Base-by-base conservation (phyloP, 2,888 invertebrate species). In the Oxystoma pomonae region DNA sequence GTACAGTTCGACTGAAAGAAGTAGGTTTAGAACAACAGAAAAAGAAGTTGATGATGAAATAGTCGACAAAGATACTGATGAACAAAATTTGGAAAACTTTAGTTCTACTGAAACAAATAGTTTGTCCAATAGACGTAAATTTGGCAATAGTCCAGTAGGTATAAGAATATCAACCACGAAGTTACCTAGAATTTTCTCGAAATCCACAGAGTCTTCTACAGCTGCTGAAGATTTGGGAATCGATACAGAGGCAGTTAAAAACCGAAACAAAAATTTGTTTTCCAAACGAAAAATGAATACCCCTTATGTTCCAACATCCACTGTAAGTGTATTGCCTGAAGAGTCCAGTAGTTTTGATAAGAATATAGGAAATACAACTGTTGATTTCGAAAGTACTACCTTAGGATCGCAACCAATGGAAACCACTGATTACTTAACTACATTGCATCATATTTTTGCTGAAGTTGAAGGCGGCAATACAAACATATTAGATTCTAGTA, bases 191-290 rank as follows among this genome's bases (percentile, higher is more conserved):
- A 59, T 55, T 20, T 16, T 55, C 18, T 18, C 58, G 1, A 19
- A 35, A 35, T 17, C 66, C 57, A 68, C 65, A 57, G 69, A 71
- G 12, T 70, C 71, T n/a, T 69, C 69, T 66, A 49, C 60, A 52
- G 17, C 68, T 5, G 64, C 57, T 63, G 61, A 67, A 7, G 65
- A 72, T 61, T 69, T 71, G 21, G 81, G 81, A 61, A 73, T 83
- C 5, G 80, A 84, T 68, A 79, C 81, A 35, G 82, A 83, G 71
- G 83, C 82, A 7, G 72, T 84, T 18, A 83, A 82, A 75, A 81
- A 81, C 50, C 79, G 83, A 67, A 84, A 84, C 67, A 84, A 83
- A 69, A 83, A 83, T 72, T 77, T 85, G 58, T 85, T 84, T 65
- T 82, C 83, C 60, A 73, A 74, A 52, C 69, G 77, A 22, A 76